Base-by-base conservation (phyloP, 2,888 invertebrate genomes). In the Drosophila flavopinicola region DNA sequence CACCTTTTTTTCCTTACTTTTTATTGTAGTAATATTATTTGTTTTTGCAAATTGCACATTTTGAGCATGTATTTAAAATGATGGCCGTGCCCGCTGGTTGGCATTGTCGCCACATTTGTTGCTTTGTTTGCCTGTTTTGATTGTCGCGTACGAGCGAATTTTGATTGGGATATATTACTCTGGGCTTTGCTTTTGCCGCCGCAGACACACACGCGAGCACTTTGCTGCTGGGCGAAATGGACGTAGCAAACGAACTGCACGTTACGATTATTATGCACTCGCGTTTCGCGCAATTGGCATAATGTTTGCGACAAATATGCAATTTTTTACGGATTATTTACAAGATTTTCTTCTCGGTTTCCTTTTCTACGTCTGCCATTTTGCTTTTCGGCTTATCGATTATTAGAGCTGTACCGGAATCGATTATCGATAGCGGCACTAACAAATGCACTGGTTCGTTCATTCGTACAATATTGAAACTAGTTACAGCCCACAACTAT, bases 121-220 rank as follows among this genome's bases (percentile, higher is more conserved):
- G 58, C 64, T 63, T 78, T 78, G 59, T 76, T 66, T 76, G 58
- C 59, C 72, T 63, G 60, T 78, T 78, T 78, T 82, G 67, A 38
- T 66, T 71, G 73, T 78, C 78, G 75, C 72, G 72, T 75, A 67
- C 75, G 47, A 69, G 75, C 72, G 64, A 75, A 78, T 84, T 86
- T 86, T 70, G 82, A 77, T 79, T 63, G 66, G 44, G 52, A 74
- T 85, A 73, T 88, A 76, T 83, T 79, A 67, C 83, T 75, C 75
- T 89, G 88, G 85, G 82, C 87, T 88, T 83, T 83, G 54, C 71
- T 75, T 84, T 89, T 89, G 88, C 88, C 88, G 88, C 90, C 88
- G 88, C 82, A 80, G 87, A 80, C 75, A 84, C 76, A 79, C 86
- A 75, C 82, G 78, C 82, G 66, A 75, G 59, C 75, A 70, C 64